These are phyloP conservation scores for Cryptocheilus praepositus DNA, from an alignment of 2,888 invertebrate genomes.

Conservation along the genomic window DNA sequence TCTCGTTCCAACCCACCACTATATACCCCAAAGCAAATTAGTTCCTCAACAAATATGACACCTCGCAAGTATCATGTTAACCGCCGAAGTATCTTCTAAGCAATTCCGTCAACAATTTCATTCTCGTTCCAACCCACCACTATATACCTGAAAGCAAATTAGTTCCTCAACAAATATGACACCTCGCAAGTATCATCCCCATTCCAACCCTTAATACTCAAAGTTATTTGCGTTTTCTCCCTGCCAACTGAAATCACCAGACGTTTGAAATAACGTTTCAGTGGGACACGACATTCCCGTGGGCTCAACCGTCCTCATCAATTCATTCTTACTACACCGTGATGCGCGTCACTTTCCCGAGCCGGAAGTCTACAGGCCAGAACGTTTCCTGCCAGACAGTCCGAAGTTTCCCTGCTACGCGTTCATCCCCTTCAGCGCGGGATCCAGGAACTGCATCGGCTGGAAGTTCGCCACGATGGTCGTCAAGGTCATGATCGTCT, in stretches of 20 bases:
- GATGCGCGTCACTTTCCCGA: constrained; percentile 76
- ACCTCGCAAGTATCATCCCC: not conserved
- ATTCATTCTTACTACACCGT: constrained; percentile 73
- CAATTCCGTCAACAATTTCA: too few relatives aligned
- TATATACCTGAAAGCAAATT: too few relatives aligned
- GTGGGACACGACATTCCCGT: constrained; percentile 67
- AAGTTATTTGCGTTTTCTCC: too few relatives aligned
- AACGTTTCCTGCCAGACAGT: constrained; percentile 75
- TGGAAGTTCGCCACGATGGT: constrained; percentile 72
- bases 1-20: too few relatives aligned
- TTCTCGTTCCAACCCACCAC: too few relatives aligned
- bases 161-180: too few relatives aligned
- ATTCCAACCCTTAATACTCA: too few relatives aligned
- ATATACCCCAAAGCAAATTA: too few relatives aligned
- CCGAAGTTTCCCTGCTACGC: constrained; percentile 70
- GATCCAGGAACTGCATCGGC: constrained; percentile 74
- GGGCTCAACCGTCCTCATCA: constrained; percentile 69
- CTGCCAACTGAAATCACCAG: too few relatives aligned
- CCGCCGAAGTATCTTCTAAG: too few relatives aligned
- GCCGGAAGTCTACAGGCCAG: constrained; percentile 76
- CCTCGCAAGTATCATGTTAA: not conserved
- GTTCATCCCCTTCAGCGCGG: constrained; percentile 75
- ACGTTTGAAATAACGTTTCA: constrained; percentile 54
- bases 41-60: too few relatives aligned
- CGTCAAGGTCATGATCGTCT: constrained; percentile 72